Conservation (phyloP, 2,888 invertebrate species). For the Gryllus longicercus region DNA sequence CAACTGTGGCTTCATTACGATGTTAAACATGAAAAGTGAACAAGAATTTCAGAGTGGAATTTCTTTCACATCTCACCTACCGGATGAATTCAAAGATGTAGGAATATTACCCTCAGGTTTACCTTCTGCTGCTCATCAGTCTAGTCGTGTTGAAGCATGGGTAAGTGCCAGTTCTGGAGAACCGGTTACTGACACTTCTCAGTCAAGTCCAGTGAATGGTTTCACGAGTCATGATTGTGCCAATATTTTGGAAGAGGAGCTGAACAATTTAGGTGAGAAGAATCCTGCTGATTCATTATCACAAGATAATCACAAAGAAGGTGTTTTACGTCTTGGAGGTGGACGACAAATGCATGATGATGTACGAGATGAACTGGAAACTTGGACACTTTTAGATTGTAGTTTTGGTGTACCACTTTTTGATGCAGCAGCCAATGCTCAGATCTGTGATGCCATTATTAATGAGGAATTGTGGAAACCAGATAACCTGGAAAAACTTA, state of each 20-base stretch:
- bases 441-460: slow-evolving; percentile 76
- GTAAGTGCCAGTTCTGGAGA: slow-evolving; percentile 57
- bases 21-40: slow-evolving; percentile 56
- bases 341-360: neutral
- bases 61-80: neutral
- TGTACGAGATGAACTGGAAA: slow-evolving; percentile 42
- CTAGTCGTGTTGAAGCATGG: slow-evolving; percentile 29
- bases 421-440: slow-evolving; percentile 78
- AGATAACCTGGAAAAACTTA: slow-evolving; percentile 65
- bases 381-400: slow-evolving; percentile 85
- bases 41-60: neutral
- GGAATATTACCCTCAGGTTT: slow-evolving; percentile 22
- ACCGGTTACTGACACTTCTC: slow-evolving; percentile 59
- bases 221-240: slow-evolving; percentile 71
- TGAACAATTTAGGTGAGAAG: slow-evolving; percentile 50
- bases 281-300: slow-evolving; percentile 21
- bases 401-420: slow-evolving; percentile 92
- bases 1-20: slow-evolving; percentile 82
- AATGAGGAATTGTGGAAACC: slow-evolving; percentile 64
- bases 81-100: neutral
- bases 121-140: slow-evolving; percentile 60
- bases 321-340: neutral
- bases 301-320: neutral
- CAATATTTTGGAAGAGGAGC: slow-evolving; percentile 69
- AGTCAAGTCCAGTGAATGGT: slow-evolving; percentile 64